A percentile compares a stretch with the other conserved stretches of the same genome.
phyloP scores from a whole-genome alignment of 2,113 vertebrate genomes.

The Piprites chloris region DNA sequence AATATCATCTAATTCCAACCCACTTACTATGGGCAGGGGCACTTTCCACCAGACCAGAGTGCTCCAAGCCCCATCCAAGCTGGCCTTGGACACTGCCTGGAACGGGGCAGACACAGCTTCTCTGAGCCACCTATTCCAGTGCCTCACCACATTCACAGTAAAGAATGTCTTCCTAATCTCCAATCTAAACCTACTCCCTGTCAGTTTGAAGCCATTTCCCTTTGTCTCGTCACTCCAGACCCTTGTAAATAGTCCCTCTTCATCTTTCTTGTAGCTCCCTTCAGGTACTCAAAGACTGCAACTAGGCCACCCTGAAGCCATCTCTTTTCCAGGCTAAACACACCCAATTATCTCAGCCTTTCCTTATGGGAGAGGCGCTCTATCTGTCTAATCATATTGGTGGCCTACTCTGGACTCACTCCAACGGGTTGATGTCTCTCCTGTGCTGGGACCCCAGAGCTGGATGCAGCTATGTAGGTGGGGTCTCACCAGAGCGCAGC shows the following conservation, averaged over 20 bases:
- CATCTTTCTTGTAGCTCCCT: too few species aligned
- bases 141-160: neutral
- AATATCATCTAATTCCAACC: neutral
- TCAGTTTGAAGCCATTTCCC: neutral
- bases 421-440: fast-evolving
- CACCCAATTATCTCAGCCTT: neutral
- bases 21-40: too few species aligned
- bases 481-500: neutral
- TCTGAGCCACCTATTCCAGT: neutral
- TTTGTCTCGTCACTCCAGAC: neutral
- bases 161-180: neutral
- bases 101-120: too few species aligned
- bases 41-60: neutral
- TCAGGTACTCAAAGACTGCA: neutral
- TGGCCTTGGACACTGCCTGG: neutral
- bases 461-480: too few species aligned
- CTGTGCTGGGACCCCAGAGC: neutral
- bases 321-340: neutral
- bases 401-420: neutral
- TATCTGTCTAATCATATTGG: neutral
- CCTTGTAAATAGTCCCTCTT: neutral
- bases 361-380: neutral
- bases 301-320: neutral
- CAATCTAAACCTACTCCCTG: neutral
- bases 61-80: too few species aligned